Evolutionary conservation across 2,797 vertebrate species (phyloP).

Genomic region (Pogonophryne albipinna): DNA sequence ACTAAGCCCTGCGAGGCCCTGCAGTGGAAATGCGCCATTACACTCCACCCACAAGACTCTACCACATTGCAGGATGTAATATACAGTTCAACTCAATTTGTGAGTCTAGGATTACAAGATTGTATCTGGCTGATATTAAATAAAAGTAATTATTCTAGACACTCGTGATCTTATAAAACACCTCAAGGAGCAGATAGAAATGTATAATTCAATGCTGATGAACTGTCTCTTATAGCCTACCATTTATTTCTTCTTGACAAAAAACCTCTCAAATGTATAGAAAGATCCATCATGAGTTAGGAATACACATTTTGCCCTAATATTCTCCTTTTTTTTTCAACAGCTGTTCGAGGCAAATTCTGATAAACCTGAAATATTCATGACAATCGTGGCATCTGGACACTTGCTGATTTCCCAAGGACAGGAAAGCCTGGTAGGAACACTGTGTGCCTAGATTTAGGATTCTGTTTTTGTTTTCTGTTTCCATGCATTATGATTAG

Average conservation of each 20-base stretch:
- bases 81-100: neutral
- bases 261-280: neutral
- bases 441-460: neutral
- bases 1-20: no score
- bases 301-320: neutral
- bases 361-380: slow-evolving; percentile 84
- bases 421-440: slow-evolving; percentile 90
- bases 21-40: neutral
- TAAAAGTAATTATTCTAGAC: slow-evolving; percentile 1
- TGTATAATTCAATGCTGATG: neutral
- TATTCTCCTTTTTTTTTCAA: slow-evolving; percentile 38
- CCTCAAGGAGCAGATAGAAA: neutral
- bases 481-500: neutral
- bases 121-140: slow-evolving; percentile 1
- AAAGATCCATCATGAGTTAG: neutral
- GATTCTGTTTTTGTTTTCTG: neutral
- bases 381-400: slow-evolving; percentile 90
- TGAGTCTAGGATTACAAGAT: slow-evolving; percentile 2
- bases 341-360: slow-evolving; percentile 89
- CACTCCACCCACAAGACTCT: neutral
- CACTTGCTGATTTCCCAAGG: slow-evolving; percentile 92
- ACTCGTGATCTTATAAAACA: neutral
- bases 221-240: neutral
- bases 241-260: neutral
- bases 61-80: neutral